Evolutionary conservation across 2,797 vertebrate genomes (phyloP).

Genomic region (Sciurus carolinensis): DNA sequence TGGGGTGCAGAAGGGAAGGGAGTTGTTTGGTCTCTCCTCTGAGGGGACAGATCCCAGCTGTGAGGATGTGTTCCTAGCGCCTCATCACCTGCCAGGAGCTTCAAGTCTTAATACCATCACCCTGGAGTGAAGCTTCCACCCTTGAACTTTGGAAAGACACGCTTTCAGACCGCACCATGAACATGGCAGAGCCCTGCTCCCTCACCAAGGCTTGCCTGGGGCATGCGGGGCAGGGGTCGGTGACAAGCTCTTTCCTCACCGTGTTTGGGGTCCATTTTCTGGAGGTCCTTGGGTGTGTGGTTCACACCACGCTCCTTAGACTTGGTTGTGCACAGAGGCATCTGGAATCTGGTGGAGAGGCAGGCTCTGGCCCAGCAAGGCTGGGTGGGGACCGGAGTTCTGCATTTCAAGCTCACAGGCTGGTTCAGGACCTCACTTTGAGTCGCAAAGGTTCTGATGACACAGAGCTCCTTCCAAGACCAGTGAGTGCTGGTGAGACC

Average conservation of each 20-base stretch:
- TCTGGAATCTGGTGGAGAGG: neutral
- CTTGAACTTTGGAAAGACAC: neutral
- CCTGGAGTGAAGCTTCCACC: neutral
- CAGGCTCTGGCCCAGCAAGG: neutral
- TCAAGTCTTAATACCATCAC: neutral
- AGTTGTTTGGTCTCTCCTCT: neutral
- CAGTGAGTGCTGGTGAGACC: neutral
- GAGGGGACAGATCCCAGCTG: neutral
- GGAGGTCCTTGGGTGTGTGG: neutral
- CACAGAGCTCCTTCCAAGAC: neutral
- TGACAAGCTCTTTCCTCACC: neutral
- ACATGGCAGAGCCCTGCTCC: neutral
- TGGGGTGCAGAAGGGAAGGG: too few relatives aligned
- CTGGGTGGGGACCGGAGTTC: neutral
- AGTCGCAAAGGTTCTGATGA: neutral
- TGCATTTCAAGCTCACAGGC: neutral
- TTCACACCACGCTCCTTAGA: neutral
- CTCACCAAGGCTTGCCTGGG: neutral
- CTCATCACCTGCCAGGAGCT: neutral
- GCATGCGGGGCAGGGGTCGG: fast-evolving
- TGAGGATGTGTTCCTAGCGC: too few relatives aligned
- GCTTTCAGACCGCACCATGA: neutral
- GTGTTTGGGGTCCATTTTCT: neutral
- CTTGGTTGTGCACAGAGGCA: fast-evolving
- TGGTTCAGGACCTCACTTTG: too few relatives aligned